Evolutionary conservation across 2,113 vertebrate species (phyloP), one percentile per base, ranked within the genome.

Genomic region (Phyllopteryx taeniolatus): DNA sequence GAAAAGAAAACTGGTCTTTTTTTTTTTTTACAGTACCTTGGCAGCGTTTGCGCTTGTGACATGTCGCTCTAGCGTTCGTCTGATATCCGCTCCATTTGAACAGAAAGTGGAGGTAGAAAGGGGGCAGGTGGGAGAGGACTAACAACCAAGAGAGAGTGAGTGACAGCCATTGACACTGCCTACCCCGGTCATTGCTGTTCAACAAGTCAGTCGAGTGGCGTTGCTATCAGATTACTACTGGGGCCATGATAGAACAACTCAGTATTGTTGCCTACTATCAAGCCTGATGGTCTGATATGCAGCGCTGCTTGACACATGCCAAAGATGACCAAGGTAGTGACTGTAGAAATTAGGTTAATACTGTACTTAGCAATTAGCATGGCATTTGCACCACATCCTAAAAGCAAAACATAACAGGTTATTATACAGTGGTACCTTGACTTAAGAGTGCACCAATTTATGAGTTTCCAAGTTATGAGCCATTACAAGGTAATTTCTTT

Each of bases 51-150:
- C 96, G 79, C 78, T 98, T 98, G 96, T 94, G 94, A 94, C 96
- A 94, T 95, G 95, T 88, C 68, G 95, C 92, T 87, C 94, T 95
- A 95, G 96, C 88, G 88, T 92, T 95, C 92, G 94, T 95, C 93
- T 96, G 96, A 98, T 94, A 94, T 95, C 95, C 95, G 93, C 95
- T 98, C 98, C 98, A 98, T 96, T 97, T 97, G 97, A 98, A 98
- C 93, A 98, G 92, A 95, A 95, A 98, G 84, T 94, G 96, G 93
- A 98, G 95, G 95, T 97, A 98, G 95, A 98, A 98, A 89, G 95
- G 94, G 93, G 95, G 95, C 91, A 97, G 92, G 89, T 96, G 93
- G 95, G 96, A 93, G 94, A 94, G 92, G 96, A 97, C 98, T 99
- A 96, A 97, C 95, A 98, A 94, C 95, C 94, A 95, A 95, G 77